Evolutionary conservation across 2,888 invertebrate species (phyloP).

Genomic region (Temnothorax unifasciatus): DNA sequence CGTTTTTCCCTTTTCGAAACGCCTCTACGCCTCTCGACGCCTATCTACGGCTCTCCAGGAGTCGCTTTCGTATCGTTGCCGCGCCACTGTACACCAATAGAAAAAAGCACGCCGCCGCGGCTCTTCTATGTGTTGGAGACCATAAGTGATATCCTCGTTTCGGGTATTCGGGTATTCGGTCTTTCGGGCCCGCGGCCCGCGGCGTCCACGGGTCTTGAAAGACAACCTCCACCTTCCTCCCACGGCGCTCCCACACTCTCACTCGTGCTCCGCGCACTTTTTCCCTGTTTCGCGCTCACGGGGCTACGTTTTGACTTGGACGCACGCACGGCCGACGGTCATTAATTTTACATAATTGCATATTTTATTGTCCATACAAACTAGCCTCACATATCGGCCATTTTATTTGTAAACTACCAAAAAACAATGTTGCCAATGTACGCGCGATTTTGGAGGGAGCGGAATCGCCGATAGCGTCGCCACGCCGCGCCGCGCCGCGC

Average conservation of each 20-base stretch:
- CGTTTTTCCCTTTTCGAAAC: background rate
- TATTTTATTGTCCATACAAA: slow-evolving; percentile 84
- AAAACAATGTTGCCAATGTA: slow-evolving; percentile 84
- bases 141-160: slow-evolving; percentile 77
- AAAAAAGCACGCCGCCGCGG: slow-evolving; percentile 71
- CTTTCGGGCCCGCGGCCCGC: slow-evolving; percentile 78
- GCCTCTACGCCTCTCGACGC: slow-evolving; percentile 33
- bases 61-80: slow-evolving; percentile 76
- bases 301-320: slow-evolving; percentile 71
- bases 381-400: slow-evolving; percentile 86
- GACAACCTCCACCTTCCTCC: slow-evolving; percentile 81
- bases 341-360: slow-evolving; percentile 82
- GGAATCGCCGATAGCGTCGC: slow-evolving; percentile 75
- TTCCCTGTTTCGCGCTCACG: slow-evolving; percentile 65
- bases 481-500: slow-evolving; percentile 29
- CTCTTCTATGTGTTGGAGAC: slow-evolving; percentile 72
- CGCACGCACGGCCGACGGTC: slow-evolving; percentile 78
- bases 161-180: slow-evolving; percentile 68
- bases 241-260: slow-evolving; percentile 78
- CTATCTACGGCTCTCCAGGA: slow-evolving; percentile 38
- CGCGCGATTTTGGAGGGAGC: slow-evolving; percentile 84
- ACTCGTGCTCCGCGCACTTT: slow-evolving; percentile 71
- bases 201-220: slow-evolving; percentile 80
- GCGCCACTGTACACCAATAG: slow-evolving; percentile 78
- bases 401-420: slow-evolving; percentile 86